Percentiles rank a stretch among this genome's conserved stretches.
Conservation (phyloP, 2,113 vertebrate species). For the Mustela lutreola region DNA sequence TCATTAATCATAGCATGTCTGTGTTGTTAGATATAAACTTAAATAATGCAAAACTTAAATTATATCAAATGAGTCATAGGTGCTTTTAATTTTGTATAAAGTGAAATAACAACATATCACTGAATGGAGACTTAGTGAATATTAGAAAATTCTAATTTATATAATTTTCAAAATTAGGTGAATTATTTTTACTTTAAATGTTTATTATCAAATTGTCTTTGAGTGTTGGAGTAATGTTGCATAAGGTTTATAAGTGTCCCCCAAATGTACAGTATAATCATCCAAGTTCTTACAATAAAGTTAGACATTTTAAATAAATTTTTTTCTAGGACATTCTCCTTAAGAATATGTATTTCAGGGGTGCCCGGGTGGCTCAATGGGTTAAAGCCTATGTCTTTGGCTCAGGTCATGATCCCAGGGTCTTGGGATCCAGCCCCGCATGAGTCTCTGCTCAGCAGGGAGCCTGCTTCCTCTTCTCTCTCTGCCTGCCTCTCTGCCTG, state of each 20-base stretch:
- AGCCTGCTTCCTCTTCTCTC: too few species aligned
- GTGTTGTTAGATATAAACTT: constrained; percentile 48
- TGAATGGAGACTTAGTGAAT: background rate
- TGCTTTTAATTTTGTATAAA: background rate
- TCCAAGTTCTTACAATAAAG: background rate
- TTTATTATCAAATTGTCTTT: background rate
- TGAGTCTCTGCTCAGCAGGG: too few species aligned
- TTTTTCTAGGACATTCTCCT: background rate
- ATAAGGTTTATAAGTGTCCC: background rate
- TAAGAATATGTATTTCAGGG: background rate
- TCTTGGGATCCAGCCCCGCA: too few species aligned
- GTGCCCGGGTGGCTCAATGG: too few species aligned
- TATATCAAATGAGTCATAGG: background rate
- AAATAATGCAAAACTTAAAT: background rate
- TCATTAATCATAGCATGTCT: constrained; percentile 61
- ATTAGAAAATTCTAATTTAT: background rate
- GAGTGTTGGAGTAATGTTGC: background rate
- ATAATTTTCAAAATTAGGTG: background rate
- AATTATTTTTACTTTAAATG: background rate
- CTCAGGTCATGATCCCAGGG: too few species aligned
- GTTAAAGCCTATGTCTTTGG: too few species aligned
- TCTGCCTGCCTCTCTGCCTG: too few species aligned
- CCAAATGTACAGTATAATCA: background rate
- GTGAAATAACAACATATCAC: background rate
- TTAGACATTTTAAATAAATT: background rate